These are phyloP conservation scores for Distichodus sexfasciatus DNA, from an alignment of 2,797 vertebrate genomes.

Conservation along the genomic window DNA sequence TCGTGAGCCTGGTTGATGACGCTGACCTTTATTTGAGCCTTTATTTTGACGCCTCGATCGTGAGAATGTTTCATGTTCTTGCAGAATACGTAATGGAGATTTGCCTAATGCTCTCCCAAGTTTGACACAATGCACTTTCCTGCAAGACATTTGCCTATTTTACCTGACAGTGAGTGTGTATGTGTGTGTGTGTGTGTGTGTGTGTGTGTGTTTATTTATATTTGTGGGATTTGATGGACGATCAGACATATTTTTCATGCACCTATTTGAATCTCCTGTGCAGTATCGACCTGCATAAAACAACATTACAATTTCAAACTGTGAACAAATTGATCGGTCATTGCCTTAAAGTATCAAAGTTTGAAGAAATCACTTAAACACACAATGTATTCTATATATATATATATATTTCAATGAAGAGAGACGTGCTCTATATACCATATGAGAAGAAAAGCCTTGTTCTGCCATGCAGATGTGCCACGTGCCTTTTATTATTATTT, in stretches of 20 bases:
- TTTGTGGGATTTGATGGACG: neutral
- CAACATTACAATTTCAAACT: slow-evolving; percentile 32
- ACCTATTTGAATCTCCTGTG: slow-evolving; percentile 8
- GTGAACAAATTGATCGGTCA: slow-evolving; percentile 41
- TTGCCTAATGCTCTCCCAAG: neutral
- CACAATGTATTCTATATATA: slow-evolving; percentile 35
- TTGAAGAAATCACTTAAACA: slow-evolving; percentile 7
- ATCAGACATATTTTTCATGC: neutral
- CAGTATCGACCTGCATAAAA: neutral
- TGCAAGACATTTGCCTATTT: neutral
- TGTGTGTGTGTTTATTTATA: slow-evolving; percentile 6
- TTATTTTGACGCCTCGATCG: neutral
- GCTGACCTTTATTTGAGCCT: neutral
- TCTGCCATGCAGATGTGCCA: slow-evolving; percentile 43
- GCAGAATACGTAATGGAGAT: neutral
- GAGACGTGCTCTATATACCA: slow-evolving; percentile 27
- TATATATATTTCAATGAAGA: slow-evolving; percentile 37
- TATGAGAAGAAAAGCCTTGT: slow-evolving; percentile 15
- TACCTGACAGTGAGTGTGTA: neutral
- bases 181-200: too few species aligned
- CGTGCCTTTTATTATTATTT: slow-evolving; percentile 46
- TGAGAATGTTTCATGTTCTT: neutral
- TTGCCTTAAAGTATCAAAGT: slow-evolving; percentile 50
- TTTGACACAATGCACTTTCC: slow-evolving; percentile 36
- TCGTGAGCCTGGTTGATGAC: too few species aligned